Percentiles rank a stretch among this genome's conserved stretches.
Evolutionary conservation across 2,797 vertebrate species (phyloP).

Genomic region (Enteromius radiatus): DNA sequence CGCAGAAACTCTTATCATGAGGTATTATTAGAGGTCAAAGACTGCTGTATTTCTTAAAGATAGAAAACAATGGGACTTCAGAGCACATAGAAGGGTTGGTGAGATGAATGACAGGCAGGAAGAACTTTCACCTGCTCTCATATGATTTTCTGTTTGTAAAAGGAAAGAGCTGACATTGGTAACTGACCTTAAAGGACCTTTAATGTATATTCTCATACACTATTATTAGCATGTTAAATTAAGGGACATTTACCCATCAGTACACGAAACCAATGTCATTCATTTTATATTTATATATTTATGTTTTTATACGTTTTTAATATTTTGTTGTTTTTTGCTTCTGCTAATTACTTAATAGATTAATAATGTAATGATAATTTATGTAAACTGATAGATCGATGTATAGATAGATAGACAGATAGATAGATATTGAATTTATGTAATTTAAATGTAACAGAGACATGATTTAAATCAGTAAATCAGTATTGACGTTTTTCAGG

Average conservation of each 20-base stretch:
- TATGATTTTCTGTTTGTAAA: conserved; percentile 35
- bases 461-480: background rate
- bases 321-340: background rate
- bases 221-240: conserved; percentile 13
- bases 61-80: conserved; percentile 50
- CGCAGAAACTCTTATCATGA: conserved; percentile 46
- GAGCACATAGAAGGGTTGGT: background rate
- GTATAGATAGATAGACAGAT: too few species aligned
- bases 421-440: background rate
- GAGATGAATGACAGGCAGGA: conserved; percentile 40
- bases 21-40: conserved; percentile 40
- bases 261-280: background rate
- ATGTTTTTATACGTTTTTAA: background rate
- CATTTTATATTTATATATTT: background rate
- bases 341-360: background rate
- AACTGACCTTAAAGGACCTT: conserved; percentile 11
- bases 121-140: conserved; percentile 47
- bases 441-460: background rate
- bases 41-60: conserved; percentile 25
- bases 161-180: conserved; percentile 19
- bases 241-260: background rate
- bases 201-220: background rate
- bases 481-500: background rate
- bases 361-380: too few species aligned
- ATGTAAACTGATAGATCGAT: background rate